Percentiles rank a stretch among this genome's conserved stretches.
phyloP scores from a whole-genome alignment of 2,797 vertebrate genomes.

The Amniataba percoides region DNA sequence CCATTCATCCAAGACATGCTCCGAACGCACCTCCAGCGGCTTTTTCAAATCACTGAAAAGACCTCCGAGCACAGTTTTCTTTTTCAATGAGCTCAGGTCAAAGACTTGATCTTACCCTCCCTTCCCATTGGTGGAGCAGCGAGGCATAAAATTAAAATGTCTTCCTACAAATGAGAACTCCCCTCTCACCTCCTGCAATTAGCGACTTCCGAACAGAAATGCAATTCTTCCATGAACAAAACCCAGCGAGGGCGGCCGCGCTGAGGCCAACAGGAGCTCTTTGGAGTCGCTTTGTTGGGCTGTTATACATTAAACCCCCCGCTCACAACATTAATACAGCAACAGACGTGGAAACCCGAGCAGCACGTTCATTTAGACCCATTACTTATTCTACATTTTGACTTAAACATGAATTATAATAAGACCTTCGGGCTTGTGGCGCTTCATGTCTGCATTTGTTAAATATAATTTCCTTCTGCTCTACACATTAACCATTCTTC shows the following conservation, averaged over 20 bases:
- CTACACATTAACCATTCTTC: constrained; percentile 5
- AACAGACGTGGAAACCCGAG: not conserved
- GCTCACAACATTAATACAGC: not conserved
- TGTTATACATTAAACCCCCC: not conserved
- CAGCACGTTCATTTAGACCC: not conserved
- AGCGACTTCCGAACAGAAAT: constrained; percentile 47
- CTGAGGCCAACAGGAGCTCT: constrained; percentile 17
- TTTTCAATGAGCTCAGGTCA: constrained; percentile 29
- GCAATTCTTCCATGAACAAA: constrained; percentile 30
- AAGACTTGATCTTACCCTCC: constrained; percentile 15
- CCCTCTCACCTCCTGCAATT: constrained; percentile 58
- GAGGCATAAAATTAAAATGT: constrained; percentile 61
- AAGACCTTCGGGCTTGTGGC: not conserved
- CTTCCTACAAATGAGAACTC: constrained; percentile 44
- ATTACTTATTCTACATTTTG: not conserved
- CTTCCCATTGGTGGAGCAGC: constrained; percentile 42
- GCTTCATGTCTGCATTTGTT: not conserved
- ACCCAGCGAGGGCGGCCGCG: not conserved
- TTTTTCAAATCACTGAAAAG: not conserved
- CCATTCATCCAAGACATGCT: not conserved
- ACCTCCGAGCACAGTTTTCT: constrained; percentile 6
- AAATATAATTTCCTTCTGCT: not conserved
- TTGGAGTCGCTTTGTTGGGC: constrained; percentile 5
- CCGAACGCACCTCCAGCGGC: not conserved
- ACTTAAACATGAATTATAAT: not conserved